Percentiles rank a stretch among this genome's conserved stretches.
Conservation (phyloP, 2,888 invertebrate species). For the Leptura quadrifasciata region DNA sequence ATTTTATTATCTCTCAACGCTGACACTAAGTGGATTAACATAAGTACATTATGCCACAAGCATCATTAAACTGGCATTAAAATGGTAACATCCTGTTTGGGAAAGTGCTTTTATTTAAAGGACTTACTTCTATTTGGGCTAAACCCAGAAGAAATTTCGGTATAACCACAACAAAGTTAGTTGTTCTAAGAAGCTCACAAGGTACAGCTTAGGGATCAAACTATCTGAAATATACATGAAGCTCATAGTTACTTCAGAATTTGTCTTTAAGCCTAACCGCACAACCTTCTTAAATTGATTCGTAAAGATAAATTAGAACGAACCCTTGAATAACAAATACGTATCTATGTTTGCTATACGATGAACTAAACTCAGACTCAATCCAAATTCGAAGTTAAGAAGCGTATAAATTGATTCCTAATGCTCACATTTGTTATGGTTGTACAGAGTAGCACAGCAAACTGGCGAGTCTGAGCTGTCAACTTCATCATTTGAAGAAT, state of each 20-base stretch:
- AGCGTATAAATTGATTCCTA: not conserved
- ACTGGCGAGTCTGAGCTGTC: not conserved
- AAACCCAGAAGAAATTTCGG: not conserved
- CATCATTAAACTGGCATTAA: not conserved
- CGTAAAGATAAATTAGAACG: not conserved
- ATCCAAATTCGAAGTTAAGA: not conserved
- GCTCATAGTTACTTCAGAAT: not conserved
- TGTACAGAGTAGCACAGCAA: not conserved
- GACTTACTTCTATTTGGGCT: not conserved
- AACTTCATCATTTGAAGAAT: no score
- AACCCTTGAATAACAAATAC: not conserved
- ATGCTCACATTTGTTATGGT: not conserved
- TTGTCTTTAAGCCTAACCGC: not conserved
- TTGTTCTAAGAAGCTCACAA: not conserved
- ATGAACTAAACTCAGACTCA: not conserved
- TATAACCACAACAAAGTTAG: not conserved
- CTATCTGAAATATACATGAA: constrained; percentile 1
- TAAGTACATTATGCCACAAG: not conserved
- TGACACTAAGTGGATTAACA: not conserved
- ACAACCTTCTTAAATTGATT: not conserved
- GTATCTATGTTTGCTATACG: not conserved
- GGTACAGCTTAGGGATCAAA: constrained; percentile 7
- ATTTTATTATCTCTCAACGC: not conserved
- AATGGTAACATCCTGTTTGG: not conserved
- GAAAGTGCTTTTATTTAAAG: not conserved